Percentiles rank a stretch among this genome's conserved stretches.
Conservation (phyloP, 2,113 vertebrate species). For the Paracyprichromis sp. region DNA sequence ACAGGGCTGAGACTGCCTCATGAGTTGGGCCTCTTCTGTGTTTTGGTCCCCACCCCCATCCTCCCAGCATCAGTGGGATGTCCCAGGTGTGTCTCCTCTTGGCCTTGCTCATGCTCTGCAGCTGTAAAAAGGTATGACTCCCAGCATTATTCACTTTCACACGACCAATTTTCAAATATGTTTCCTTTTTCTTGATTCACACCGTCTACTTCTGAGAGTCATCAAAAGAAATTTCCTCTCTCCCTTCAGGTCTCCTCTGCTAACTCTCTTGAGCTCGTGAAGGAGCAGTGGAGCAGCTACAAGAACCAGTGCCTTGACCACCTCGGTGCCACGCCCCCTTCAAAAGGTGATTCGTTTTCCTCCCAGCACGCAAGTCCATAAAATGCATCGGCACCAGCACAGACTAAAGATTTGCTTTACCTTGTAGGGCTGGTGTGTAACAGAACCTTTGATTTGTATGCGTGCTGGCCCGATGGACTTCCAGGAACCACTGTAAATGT, state of each 20-base stretch:
- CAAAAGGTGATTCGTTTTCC: constrained; percentile 38
- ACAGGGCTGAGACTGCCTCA: constrained; percentile 29
- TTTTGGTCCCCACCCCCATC: constrained; percentile 43
- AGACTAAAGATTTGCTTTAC: background rate
- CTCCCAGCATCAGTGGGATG: constrained; percentile 64
- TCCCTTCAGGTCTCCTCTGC: constrained; percentile 54
- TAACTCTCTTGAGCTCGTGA: constrained; percentile 62
- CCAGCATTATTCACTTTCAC: background rate
- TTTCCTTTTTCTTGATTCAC: background rate
- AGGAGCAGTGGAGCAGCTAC: constrained; percentile 71
- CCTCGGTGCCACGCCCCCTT: constrained; percentile 35
- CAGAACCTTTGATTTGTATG: constrained; percentile 86
- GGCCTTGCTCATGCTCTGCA: constrained; percentile 62
- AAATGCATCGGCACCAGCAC: background rate
- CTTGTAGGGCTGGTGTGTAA: constrained; percentile 84
- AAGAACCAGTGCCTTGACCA: constrained; percentile 62
- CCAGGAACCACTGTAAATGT: constrained; percentile 82
- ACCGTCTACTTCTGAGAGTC: background rate
- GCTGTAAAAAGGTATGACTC: constrained; percentile 69
- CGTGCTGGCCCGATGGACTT: constrained; percentile 87
- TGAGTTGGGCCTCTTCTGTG: constrained; percentile 51
- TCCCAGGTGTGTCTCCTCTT: constrained; percentile 65
- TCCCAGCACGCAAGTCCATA: background rate
- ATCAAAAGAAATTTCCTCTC: background rate
- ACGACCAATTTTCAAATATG: background rate